phyloP scores from a whole-genome alignment of 2,888 invertebrate genomes.

The Ectemnius lituratus region DNA sequence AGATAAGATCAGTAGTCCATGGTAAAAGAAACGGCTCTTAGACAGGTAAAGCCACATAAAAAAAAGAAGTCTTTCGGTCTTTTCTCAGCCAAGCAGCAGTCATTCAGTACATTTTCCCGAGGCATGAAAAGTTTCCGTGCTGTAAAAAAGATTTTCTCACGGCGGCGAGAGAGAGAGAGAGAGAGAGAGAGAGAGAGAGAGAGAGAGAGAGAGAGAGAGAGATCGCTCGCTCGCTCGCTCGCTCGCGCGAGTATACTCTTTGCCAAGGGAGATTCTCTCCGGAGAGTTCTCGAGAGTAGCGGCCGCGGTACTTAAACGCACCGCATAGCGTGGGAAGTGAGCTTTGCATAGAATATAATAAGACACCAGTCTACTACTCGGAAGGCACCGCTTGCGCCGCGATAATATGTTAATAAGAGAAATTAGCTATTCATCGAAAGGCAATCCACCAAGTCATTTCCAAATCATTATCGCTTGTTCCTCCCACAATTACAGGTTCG shows the following conservation, averaged over 20 bases:
- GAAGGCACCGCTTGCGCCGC: constrained; percentile 8
- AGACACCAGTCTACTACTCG: constrained; percentile 38
- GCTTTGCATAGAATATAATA: constrained; percentile 32
- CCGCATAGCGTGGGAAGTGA: constrained; percentile 43
- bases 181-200: too few relatives aligned
- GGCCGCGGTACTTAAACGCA: neutral
- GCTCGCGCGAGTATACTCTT: too few relatives aligned
- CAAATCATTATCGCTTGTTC: too few relatives aligned
- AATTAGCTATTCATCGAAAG: constrained; percentile 21
- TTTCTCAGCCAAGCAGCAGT: constrained; percentile 4
- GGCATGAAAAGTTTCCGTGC: constrained; percentile 31
- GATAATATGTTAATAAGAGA: constrained; percentile 40
- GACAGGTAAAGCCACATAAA: too few relatives aligned
- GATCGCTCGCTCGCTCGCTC: too few relatives aligned
- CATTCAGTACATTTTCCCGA: constrained; percentile 19
- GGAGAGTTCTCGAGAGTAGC: too few relatives aligned
- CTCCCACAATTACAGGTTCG: too few relatives aligned
- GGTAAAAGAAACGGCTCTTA: too few relatives aligned
- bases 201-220: too few relatives aligned
- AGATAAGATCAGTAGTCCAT: too few relatives aligned
- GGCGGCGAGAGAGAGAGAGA: constrained; percentile 15
- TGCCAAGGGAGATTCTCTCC: neutral
- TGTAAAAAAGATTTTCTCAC: constrained; percentile 42
- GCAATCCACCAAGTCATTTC: too few relatives aligned
- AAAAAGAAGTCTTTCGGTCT: too few relatives aligned